Base-by-base conservation (phyloP, 2,888 invertebrate genomes). In the Eupsilia transversa region DNA sequence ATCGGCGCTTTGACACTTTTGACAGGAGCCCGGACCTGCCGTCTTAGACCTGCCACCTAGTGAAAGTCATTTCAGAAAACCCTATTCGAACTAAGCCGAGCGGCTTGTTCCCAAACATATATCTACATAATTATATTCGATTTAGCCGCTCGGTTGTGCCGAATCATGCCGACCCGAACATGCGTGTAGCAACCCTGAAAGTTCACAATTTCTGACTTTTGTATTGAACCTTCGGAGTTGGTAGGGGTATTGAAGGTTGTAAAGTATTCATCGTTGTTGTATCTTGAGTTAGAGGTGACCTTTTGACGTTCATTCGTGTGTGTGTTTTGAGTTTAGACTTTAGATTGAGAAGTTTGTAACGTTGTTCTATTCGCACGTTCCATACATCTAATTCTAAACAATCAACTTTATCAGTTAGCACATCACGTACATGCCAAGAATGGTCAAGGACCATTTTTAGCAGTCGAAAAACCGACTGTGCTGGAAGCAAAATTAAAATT, bases 241-340 rank as follows among this genome's bases (percentile, higher is more conserved):
- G 49, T 33, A 46, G 23, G 7, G 17, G 14, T 66, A 61, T 57
- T 66, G 43, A 79, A 65, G 30, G 72, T 23, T 59, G 5, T 79
- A 38, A 77, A 63, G 73, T 77, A 79, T 46, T 59, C 35, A 59
- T 33, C 17, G 54, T 33, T 77, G 46, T 69, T 61, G 35, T 77
- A 23, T 56, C 38, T 38, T 33, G 17, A 46, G 46, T 46, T 75
- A 41, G 27, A 23, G 33, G 33, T 49, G 66, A 75, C 74, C 74
- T 75, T 65, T 41, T 27, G 17, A 27, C 3, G 49, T 65, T 49
- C 23, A 33, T 61, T 43, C 23, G 20, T 43, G 30, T 56, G 60
- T 61, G 38, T 75, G 54, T 49, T 5, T 54, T 6, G 33, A 33
- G 33, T 66, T 71, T 54, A 38, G 30, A 30, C 12, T 72, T 54